Evolutionary conservation across 2,797 vertebrate species (phyloP), one percentile per base, ranked within the genome.

Genomic region (Aplochiton taeniatus): DNA sequence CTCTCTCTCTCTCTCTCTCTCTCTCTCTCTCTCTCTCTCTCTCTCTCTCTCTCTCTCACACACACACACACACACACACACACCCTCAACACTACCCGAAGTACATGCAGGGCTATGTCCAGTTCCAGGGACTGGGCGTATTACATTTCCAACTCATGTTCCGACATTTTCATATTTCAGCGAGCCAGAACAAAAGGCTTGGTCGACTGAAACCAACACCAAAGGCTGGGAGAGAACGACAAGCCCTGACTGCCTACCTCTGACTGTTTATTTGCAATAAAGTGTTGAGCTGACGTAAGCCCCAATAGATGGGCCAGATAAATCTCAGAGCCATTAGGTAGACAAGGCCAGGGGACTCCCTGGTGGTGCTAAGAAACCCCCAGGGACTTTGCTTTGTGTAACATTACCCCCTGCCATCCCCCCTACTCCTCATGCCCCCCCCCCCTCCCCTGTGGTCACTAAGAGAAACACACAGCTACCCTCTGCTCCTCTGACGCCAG

Each of bases 241-340:
- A 31, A 31, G 31, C 31, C 31, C 6, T 6, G 31, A 6, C 31
- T 31, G 31, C 6, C 31, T 31, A 31, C 31, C 31, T 31, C 56
- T 20, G 43, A 51, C 74, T 83, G 83, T 83, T 89, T 87, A 76
- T 84, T n/a, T 76, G 67, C 82, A 78, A 43, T 50, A 44, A 85
- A 65, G 74, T 73, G 81, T 72, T 44, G 60, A 66, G 67, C 82
- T 87, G 75, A 83, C 71, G 83, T 72, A 80, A 87, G 69, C 55
- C 77, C 68, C 75, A 63, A 55, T 74, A 74, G 81, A 81, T 56
- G 58, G 50, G 63, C 72, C 66, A 78, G 83, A 88, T 78, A 85
- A 80, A 85, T 83, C 78, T 74, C 61, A 61, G 74, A 76, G 73
- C 81, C 74, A 83, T 87, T 86, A 84, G 78, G 75, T 73, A 77